A percentile compares a stretch with the other conserved stretches of the same genome.
Conservation (phyloP, 2,797 vertebrate genomes). For the Tokudaia muenninki region DNA sequence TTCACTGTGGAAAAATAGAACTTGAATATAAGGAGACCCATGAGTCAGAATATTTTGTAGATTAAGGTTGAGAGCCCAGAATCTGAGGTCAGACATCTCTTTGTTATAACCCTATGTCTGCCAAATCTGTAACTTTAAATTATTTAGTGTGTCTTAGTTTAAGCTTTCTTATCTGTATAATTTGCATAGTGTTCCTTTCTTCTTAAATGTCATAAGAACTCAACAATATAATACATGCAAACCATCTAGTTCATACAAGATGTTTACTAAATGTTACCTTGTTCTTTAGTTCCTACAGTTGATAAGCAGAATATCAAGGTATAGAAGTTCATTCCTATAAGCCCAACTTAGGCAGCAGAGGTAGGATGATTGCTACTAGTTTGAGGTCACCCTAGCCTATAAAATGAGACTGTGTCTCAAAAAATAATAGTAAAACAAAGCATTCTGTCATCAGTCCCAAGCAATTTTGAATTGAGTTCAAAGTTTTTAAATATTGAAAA, state of each 20-base stretch:
- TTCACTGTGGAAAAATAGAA: not conserved
- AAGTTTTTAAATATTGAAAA: slow-evolving; percentile 13
- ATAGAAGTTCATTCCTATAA: not conserved
- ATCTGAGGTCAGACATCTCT: not conserved
- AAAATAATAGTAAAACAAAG: not conserved
- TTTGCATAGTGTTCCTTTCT: not conserved
- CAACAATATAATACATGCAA: not conserved
- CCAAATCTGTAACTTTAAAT: slow-evolving; percentile 49
- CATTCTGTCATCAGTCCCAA: slow-evolving; percentile 10
- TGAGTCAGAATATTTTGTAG: not conserved
- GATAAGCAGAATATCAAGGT: slow-evolving; percentile 22
- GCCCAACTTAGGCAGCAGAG: not conserved
- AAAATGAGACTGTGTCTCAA: not conserved
- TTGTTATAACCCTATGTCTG: not conserved
- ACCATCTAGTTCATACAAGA: not conserved
- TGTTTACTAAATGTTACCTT: slow-evolving; percentile 30
- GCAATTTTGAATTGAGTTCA: slow-evolving; percentile 10
- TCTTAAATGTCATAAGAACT: slow-evolving; percentile 5
- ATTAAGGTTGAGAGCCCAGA: not conserved
- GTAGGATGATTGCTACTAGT: not conserved
- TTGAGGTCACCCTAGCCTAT: not conserved
- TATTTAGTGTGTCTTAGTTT: slow-evolving; percentile 6
- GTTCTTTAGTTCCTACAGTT: not conserved
- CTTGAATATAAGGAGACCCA: not conserved
- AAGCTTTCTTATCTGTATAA: not conserved